Evolutionary conservation across 1,140 invertebrate species (phyloP), one percentile per base, ranked within the genome.

Genomic region (Drosophila albomicans): DNA sequence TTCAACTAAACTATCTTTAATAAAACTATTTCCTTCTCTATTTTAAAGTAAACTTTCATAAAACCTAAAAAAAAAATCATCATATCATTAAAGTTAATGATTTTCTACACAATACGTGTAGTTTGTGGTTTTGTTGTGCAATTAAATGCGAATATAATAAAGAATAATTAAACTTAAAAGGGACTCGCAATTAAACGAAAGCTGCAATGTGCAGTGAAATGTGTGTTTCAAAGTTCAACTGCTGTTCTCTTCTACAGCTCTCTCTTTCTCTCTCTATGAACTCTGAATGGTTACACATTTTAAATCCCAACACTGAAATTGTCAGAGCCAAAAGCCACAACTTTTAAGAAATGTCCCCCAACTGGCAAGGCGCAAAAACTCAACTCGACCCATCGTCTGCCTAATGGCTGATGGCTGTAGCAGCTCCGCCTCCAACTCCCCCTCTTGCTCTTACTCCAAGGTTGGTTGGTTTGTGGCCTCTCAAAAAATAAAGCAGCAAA

Each of bases 401-500:
- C 63, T 59, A 73, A 73, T 67, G 54, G 61, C 41, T 35, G 13
- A 73, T 67, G 54, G 61, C 20, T 35, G 8, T 35, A 10, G 30
- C 1, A 32, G 28, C 35, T 57, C 20, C 15, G 35, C 28, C 16
- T 7, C 20, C n/a, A n/a, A n/a, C n/a, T n/a, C n/a, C 32, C 3
- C 20, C 20, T 25, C 20, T 25, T 25, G 16, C 16, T 7, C 20
- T 25, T 2, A 3, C 8, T 46, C 46, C 1, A 13, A 11, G 13
- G 6, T 38, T 38, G 32, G 66, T 10, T 43, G 52, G 35, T 48
- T 56, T 73, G 56, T 51, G 70, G 63, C 25, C 52, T 62, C 56
- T 38, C 41, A 32, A 68, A 81, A 84, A 84, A 78, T 84, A 88
- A 89, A 84, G 67, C 66, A 67, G 84, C 85, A 78, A 85, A 88